Evolutionary conservation across 2,888 invertebrate species (phyloP).

Genomic region (Athalia cordata): DNA sequence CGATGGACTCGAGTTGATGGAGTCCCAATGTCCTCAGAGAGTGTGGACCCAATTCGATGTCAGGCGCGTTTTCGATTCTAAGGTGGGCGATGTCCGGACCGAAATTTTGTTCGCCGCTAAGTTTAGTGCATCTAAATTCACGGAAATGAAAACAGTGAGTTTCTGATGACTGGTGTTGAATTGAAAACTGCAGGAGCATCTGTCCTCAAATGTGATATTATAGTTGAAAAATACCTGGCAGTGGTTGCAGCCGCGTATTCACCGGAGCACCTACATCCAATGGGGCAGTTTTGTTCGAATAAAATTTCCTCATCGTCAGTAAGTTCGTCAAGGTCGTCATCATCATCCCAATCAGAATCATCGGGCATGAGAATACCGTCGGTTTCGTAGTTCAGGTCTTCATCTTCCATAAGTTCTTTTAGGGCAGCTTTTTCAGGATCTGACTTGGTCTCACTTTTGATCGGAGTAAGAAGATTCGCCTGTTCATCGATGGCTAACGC

Average conservation of each 20-base stretch:
- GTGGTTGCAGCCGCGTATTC: constrained; percentile 64
- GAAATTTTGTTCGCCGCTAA: constrained; percentile 81
- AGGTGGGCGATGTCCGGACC: constrained; percentile 81
- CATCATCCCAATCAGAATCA: constrained; percentile 55
- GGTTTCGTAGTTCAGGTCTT: constrained; percentile 55
- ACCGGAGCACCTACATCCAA: constrained; percentile 65
- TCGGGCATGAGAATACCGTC: constrained; percentile 45
- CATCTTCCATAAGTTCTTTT: constrained; percentile 60
- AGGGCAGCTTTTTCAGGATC: constrained; percentile 40
- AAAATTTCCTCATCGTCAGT: constrained; percentile 63
- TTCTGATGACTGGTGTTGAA: background rate
- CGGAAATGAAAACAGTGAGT: background rate
- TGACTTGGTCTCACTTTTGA: background rate
- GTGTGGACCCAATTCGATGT: constrained; percentile 64
- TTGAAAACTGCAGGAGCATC: background rate
- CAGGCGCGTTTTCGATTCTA: constrained; percentile 79
- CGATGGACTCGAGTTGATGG: constrained; percentile 80
- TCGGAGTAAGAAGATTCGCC: background rate
- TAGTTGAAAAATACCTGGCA: constrained; percentile 62
- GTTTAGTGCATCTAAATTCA: constrained; percentile 78
- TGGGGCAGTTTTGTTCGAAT: constrained; percentile 64
- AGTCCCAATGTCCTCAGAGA: constrained; percentile 76
- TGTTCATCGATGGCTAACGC: background rate
- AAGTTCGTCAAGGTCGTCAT: constrained; percentile 59
- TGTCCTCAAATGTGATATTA: background rate